Percentiles rank a stretch among this genome's conserved stretches.
These are phyloP conservation scores for Tetragonula carbonaria DNA, from an alignment of 2,888 invertebrate genomes.

Conservation along the genomic window DNA sequence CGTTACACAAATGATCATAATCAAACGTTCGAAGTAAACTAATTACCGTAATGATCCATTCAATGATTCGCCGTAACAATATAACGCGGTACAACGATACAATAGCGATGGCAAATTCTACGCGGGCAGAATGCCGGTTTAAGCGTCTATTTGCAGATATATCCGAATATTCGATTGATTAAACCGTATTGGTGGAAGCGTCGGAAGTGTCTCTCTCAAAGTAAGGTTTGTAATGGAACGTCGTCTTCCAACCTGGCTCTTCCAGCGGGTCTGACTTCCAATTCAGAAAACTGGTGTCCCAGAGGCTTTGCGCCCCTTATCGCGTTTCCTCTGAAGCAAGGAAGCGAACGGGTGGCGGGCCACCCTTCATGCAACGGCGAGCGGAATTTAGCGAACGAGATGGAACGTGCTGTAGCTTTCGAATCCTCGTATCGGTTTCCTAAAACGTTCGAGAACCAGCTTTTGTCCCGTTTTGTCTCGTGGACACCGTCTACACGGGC, in stretches of 20 bases:
- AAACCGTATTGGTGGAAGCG: not conserved
- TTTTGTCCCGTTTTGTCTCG: too few species aligned
- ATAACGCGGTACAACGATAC: not conserved
- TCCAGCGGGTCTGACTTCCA: not conserved
- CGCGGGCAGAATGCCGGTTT: not conserved
- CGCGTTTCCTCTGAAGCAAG: slow-evolving; percentile 11
- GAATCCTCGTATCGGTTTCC: not conserved
- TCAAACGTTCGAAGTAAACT: not conserved
- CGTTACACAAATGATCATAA: not conserved
- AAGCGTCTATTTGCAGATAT: not conserved
- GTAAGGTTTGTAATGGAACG: not conserved
- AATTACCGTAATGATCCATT: not conserved
- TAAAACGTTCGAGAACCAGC: not conserved
- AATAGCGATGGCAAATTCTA: not conserved
- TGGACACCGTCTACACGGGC: too few species aligned
- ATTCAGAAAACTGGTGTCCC: slow-evolving; percentile 13
- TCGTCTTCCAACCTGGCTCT: not conserved
- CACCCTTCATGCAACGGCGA: not conserved
- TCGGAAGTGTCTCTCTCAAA: not conserved
- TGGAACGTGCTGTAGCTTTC: not conserved
- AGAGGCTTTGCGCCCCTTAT: slow-evolving; percentile 4
- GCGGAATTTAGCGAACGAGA: slow-evolving; percentile 12
- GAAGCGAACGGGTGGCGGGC: not conserved
- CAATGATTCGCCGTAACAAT: not conserved
- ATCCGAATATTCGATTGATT: slow-evolving; percentile 3